Evolutionary conservation across 2,113 vertebrate genomes (phyloP), one percentile per base, ranked within the genome.

Genomic region (Pangasianodon gigas): DNA sequence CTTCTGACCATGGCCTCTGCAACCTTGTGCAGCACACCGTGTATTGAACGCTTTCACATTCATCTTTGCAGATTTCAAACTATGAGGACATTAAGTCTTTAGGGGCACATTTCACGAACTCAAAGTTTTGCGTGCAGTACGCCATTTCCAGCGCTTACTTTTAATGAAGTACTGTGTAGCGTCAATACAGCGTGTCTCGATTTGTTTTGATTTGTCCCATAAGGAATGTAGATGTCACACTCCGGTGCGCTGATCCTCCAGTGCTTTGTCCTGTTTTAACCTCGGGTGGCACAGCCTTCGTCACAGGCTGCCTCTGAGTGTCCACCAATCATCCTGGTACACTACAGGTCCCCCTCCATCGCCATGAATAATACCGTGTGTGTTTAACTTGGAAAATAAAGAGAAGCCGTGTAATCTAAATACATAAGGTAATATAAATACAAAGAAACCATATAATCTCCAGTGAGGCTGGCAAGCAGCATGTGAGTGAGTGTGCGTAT

Each of bases 401-500:
- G 95, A 96, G 94, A 94, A 95, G 93, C 93, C 90, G 90, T 94
- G 93, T 95, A 96, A 96, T 96, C 95, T 95, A 96, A 96, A 96
- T 96, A 96, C 95, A 96, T 96, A 96, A 88, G 93, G 93, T 94
- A 95, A 95, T 94, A 95, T 96, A 96, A 96, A 96, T 96, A 96
- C 93, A 95, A 94, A 94, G 89, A 93, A 94, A 93, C 93, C 89
- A 88, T 94, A 91, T 94, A 94, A 95, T 95, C 93, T 95, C 90
- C 89, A 91, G 91, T 87, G 90, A 89, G 87, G 85, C 91, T 89
- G 87, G 89, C 86, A 84, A 85, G 88, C 84, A 65, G 84, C 86
- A 91, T 88, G 85, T 88, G 89, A 69, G 69, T 6, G 80, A 79
- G 87, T 41, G 85, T 77, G 85, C 85, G 82, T 79, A 90, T 79